Conservation (phyloP, 2,113 vertebrate species). For the Todiramphus saurophagus region DNA sequence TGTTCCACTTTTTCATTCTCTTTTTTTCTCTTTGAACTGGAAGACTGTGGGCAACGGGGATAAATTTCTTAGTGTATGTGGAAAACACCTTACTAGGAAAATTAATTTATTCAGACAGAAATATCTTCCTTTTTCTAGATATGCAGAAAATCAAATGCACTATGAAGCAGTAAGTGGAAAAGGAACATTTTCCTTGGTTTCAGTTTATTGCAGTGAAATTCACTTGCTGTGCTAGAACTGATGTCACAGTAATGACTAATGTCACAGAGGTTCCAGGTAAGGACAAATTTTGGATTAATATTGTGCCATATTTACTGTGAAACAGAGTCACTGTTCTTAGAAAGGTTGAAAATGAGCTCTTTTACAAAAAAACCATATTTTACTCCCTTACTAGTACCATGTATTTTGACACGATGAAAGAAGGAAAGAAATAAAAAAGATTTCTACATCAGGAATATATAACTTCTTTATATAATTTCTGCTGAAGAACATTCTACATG, state of each 20-base stretch:
- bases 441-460: not conserved
- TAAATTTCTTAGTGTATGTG: not conserved
- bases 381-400: not conserved
- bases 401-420: not conserved
- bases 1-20: not conserved
- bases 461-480: not conserved
- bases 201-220: conserved; percentile 9
- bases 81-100: not conserved
- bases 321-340: not conserved
- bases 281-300: not conserved
- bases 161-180: not conserved
- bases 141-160: not conserved
- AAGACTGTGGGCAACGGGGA: not conserved
- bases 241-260: not conserved
- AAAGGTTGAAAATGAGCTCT: not conserved
- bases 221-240: not conserved
- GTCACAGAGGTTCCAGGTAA: not conserved
- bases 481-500: not conserved
- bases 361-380: not conserved
- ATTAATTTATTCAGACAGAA: not conserved
- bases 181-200: not conserved
- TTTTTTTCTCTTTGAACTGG: not conserved
- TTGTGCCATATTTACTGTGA: not conserved
- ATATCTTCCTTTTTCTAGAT: not conserved
- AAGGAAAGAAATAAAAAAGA: not conserved